These are phyloP conservation scores for Girardia tigrina DNA, from an alignment of 2,888 invertebrate genomes.

Conservation along the genomic window DNA sequence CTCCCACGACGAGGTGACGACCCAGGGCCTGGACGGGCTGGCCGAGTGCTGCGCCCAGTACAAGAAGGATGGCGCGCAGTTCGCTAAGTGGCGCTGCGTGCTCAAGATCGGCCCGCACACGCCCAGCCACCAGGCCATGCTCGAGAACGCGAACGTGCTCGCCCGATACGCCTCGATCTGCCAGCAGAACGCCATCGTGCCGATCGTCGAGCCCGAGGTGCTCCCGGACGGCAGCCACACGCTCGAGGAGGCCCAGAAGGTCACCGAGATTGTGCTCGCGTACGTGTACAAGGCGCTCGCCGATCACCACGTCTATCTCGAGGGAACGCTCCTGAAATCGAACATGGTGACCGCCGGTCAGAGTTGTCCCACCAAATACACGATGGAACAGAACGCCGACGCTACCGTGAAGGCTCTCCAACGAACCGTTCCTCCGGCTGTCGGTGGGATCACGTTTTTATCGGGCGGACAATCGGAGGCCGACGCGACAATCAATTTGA, in stretches of 20 bases:
- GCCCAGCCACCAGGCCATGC: conserved; percentile 74
- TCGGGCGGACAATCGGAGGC: conserved; percentile 97
- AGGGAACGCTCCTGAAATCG: conserved; percentile 91
- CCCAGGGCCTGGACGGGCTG: conserved; percentile 87
- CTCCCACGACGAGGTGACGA: conserved; percentile 76
- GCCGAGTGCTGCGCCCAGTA: conserved; percentile 84
- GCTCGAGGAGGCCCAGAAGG: conserved; percentile 76
- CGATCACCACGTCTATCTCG: conserved; percentile 91
- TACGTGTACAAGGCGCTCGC: conserved; percentile 87
- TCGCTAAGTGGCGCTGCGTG: conserved; percentile 95
- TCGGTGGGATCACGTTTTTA: conserved; percentile 86
- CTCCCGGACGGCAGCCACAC: conserved; percentile 94
- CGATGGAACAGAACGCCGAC: conserved; percentile 70
- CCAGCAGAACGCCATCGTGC: conserved; percentile 66
- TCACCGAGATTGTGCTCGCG: conserved; percentile 62
- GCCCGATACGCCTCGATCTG: conserved; percentile 92
- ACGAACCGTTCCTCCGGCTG: conserved; percentile 84
- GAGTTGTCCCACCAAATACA: conserved; percentile 58
- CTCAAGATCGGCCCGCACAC: conserved; percentile 79
- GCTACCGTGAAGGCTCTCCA: conserved; percentile 83
- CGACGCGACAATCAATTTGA: conserved; percentile 83
- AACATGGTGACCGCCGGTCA: conserved; percentile 96
- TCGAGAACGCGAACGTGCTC: conserved; percentile 86
- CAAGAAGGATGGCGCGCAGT: conserved; percentile 88
- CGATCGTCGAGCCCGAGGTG: conserved; percentile 96